Base-by-base conservation (phyloP, 2,797 vertebrate genomes). In the Chelmon rostratus region DNA sequence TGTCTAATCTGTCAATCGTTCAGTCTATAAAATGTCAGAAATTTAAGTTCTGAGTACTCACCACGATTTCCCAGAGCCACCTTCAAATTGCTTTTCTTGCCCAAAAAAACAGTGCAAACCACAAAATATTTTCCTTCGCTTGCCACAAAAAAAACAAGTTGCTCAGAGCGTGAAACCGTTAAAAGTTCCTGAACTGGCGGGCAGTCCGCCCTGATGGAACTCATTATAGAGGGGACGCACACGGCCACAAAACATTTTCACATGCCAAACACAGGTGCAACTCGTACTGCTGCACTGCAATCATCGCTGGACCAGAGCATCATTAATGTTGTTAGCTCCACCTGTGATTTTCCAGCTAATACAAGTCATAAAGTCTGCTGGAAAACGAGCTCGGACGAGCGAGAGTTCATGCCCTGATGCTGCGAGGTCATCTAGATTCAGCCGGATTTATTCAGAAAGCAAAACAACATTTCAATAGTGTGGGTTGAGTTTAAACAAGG, bases 21-120 rank as follows among this genome's bases (percentile, higher is more conserved):
- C 16, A 12, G 23, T 53, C 5, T 15, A 3, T 19, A 18, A 54
- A 53, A 63, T 50, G 15, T 33, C 37, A 21, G 21, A 42, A 49
- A 71, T 62, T 3, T 3, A 3, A 0, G 5, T 28, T 4, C 40
- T 8, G 65, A 38, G 28, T 18, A 19, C 9, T 31, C 6, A 49
- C 49, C 33, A 28, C 21, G 12, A 8, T 71, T 56, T 71, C 49
- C 46, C 38, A 28, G 37, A 59, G 0, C 6, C 21, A 3, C 1
- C 9, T 35, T 56, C 9, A 25, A 76, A 66, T 47, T 57, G 31
- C 23, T 50, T 5, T 8, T 57, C 11, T 31, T 47, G 31, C 28
- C 37, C 46, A 31, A 59, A 57, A 68, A 23, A 66, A 9, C 19
- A 10, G 57, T 64, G 28, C 50, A 68, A 68, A 59, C 28, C 2